Evolutionary conservation across 2,888 invertebrate genomes (phyloP), one percentile per base, ranked within the genome.

Genomic region (Vannuccia rotundouncinata): DNA sequence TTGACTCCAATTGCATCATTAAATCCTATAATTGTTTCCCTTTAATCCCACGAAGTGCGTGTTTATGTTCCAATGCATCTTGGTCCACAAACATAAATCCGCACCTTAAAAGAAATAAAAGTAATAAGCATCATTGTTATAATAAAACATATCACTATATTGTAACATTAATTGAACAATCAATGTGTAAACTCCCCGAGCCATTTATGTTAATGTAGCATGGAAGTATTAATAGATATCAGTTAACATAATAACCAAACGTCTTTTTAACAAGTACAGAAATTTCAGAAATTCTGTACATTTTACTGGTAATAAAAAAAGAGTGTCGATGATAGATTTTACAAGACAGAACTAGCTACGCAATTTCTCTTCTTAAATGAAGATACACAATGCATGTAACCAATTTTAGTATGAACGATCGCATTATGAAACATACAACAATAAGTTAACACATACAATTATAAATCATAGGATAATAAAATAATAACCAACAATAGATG

Each of bases 31-130:
- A 66, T 17, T 66, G 66, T 13, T 45, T 66, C 66, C 66, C 66
- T 66, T 66, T n/a, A n/a, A 66, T 66, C 66, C 66, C 66, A 66
- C 66, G 66, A 66, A 66, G 66, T 66, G 66, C 2, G 25, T 27
- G 66, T 66, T 66, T 66, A 27, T 66, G 5, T 66, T 66, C 66
- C 66, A 66, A 66, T n/a, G 10, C 66, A n/a, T 66, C 66, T 66
- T 66, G 66, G 66, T 66, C 66, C 66, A 66, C 66, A 66, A 66
- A 66, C 66, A 66, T 13, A 66, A 22, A 66, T 27, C 66, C 66
- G 66, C 66, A 66, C 66, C 66, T 66, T 66, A 22, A 66, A 66
- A 66, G 22, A 66, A 22, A 66, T 22, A 66, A 66, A 66, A 66
- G 66, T 27, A 66, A 66, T 66, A 66, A 66, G 25, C 13, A 5